Conservation (phyloP, 1,140 invertebrate species). For the Apis dorsata region DNA sequence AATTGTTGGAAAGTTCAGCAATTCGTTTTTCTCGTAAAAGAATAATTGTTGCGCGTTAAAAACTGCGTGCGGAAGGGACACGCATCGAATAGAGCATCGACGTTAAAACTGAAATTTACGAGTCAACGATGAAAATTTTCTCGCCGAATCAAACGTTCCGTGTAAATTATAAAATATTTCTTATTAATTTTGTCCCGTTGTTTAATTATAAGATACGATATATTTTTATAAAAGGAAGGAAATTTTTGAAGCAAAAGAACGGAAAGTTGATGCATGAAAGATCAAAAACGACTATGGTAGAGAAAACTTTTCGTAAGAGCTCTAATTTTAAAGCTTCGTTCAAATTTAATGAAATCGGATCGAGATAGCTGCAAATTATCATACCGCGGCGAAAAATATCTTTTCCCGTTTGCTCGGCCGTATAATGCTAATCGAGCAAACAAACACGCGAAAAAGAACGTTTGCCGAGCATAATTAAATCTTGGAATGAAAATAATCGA, state of each 20-base stretch:
- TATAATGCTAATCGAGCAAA: neutral
- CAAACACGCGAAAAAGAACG: neutral
- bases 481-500: neutral
- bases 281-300: neutral
- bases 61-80: too few species aligned
- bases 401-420: neutral
- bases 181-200: too few species aligned
- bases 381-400: neutral
- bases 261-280: neutral
- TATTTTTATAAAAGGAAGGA: too few species aligned
- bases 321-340: neutral
- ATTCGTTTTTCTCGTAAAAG: neutral
- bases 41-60: neutral
- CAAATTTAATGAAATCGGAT: neutral
- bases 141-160: too few species aligned
- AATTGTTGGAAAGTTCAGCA: neutral
- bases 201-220: neutral
- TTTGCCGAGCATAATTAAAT: conserved; percentile 11
- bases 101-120: too few species aligned
- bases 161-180: too few species aligned
- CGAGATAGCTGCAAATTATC: neutral
- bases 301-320: neutral
- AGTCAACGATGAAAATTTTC: neutral
- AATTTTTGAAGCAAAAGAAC: neutral
- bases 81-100: neutral